phyloP scores from a whole-genome alignment of 2,888 invertebrate genomes.

The Tipula lateralis region DNA sequence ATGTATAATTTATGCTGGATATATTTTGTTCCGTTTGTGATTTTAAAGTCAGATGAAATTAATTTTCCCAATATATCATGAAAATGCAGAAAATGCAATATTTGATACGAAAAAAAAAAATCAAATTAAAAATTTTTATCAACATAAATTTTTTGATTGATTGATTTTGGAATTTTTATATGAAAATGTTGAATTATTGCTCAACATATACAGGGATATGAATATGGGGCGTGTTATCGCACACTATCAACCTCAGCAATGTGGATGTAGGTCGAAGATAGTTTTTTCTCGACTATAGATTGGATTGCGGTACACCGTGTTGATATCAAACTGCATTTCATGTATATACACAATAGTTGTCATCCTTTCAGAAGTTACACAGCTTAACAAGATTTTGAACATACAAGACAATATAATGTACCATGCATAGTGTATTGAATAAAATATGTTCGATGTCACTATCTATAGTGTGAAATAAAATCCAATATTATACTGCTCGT shows the following conservation, averaged over 20 bases:
- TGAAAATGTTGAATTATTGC: not conserved
- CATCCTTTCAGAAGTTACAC: not conserved
- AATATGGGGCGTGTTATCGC: not conserved
- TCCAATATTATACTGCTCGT: not conserved
- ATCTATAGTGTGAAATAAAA: not conserved
- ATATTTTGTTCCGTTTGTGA: not conserved
- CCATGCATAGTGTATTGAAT: not conserved
- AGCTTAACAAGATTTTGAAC: not conserved
- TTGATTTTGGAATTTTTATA: not conserved
- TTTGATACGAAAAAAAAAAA: not conserved
- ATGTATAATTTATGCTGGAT: not conserved
- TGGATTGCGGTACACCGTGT: too few relatives aligned
- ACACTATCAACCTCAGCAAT: not conserved
- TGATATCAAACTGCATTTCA: not conserved
- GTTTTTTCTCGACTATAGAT: too few relatives aligned
- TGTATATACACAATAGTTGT: not conserved
- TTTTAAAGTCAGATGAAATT: constrained; percentile 9
- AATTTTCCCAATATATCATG: not conserved
- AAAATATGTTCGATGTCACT: not conserved
- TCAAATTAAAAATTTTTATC: not conserved
- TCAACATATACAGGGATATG: not conserved
- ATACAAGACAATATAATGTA: not conserved
- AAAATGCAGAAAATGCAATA: not conserved
- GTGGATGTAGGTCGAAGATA: too few relatives aligned
- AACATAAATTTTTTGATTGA: not conserved